A percentile compares a stretch with the other conserved stretches of the same genome.
phyloP scores from a whole-genome alignment of 1,140 invertebrate genomes.

The Spodoptera frugiperda region DNA sequence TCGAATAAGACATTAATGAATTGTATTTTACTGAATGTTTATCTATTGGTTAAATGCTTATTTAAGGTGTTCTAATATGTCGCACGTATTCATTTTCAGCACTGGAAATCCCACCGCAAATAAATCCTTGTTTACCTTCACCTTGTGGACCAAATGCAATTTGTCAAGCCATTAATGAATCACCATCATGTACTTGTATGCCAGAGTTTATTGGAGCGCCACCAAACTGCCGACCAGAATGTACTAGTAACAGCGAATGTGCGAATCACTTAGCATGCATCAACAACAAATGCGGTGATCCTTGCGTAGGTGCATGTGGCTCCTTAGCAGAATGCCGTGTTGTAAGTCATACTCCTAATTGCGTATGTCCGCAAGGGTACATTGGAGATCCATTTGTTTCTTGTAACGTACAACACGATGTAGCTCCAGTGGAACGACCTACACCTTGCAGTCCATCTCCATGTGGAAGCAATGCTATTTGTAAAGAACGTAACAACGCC shows the following conservation, averaged over 20 bases:
- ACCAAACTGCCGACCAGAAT: slow-evolving; percentile 89
- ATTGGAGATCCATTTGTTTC: slow-evolving; percentile 87
- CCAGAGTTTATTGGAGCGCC: slow-evolving; percentile 88
- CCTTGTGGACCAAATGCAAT: slow-evolving; percentile 91
- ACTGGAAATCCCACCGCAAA: slow-evolving; percentile 84
- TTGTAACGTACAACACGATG: slow-evolving; percentile 78
- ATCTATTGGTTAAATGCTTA: too few relatives aligned
- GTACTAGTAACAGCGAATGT: slow-evolving; percentile 89
- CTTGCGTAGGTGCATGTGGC: slow-evolving; percentile 89
- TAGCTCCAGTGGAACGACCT: slow-evolving; percentile 67
- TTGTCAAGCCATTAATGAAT: slow-evolving; percentile 87
- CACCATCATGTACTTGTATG: slow-evolving; percentile 89
- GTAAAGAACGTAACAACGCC: slow-evolving; percentile 87
- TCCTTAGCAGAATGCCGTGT: slow-evolving; percentile 89
- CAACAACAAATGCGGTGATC: slow-evolving; percentile 90
- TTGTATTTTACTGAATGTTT: too few relatives aligned
- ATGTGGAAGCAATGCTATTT: slow-evolving; percentile 90
- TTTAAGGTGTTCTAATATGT: too few relatives aligned
- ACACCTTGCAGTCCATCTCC: slow-evolving; percentile 88
- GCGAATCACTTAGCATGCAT: slow-evolving; percentile 88
- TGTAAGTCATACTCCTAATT: slow-evolving; percentile 89
- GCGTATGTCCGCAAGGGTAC: slow-evolving; percentile 87
- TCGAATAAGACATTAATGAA: too few relatives aligned
- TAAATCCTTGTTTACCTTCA: slow-evolving; percentile 89
- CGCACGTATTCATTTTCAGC: slow-evolving; percentile 66